Evolutionary conservation across 2,888 invertebrate species (phyloP).

Genomic region (Pristionchus japonicus): DNA sequence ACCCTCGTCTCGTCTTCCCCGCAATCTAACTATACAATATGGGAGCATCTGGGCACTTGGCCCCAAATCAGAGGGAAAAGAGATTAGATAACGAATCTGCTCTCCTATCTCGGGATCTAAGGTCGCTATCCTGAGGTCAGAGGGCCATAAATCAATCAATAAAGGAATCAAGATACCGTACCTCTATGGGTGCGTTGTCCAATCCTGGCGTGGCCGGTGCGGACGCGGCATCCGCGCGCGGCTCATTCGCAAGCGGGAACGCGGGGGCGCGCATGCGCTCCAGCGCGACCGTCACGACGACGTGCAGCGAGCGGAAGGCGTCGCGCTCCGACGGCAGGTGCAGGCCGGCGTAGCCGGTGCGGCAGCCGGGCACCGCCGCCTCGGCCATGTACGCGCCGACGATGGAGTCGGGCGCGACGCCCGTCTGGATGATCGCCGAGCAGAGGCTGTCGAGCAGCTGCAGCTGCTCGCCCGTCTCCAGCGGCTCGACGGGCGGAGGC

Average conservation of each 20-base stretch:
- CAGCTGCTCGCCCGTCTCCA: neutral
- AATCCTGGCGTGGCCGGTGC: neutral
- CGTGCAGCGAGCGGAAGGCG: neutral
- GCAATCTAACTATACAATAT: neutral
- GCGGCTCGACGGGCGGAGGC: neutral
- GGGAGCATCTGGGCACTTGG: neutral
- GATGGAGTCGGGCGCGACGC: neutral
- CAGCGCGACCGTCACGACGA: neutral
- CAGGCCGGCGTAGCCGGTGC: neutral
- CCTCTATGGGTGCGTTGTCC: neutral
- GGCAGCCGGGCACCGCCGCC: neutral
- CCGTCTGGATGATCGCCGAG: neutral
- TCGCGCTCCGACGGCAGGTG: neutral
- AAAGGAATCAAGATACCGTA: neutral
- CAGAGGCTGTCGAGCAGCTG: neutral
- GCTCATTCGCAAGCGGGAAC: too few species aligned
- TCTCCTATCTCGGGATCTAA: neutral
- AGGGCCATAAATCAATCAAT: neutral
- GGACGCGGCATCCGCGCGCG: neutral
- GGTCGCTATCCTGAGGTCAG: neutral
- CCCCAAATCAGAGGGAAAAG: neutral
- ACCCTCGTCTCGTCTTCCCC: neutral
- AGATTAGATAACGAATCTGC: conserved; percentile 1
- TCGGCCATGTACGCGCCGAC: neutral
- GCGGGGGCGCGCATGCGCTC: neutral